These are phyloP conservation scores for Corythoichthys intestinalis DNA, from an alignment of 2,113 vertebrate species.

Conservation along the genomic window DNA sequence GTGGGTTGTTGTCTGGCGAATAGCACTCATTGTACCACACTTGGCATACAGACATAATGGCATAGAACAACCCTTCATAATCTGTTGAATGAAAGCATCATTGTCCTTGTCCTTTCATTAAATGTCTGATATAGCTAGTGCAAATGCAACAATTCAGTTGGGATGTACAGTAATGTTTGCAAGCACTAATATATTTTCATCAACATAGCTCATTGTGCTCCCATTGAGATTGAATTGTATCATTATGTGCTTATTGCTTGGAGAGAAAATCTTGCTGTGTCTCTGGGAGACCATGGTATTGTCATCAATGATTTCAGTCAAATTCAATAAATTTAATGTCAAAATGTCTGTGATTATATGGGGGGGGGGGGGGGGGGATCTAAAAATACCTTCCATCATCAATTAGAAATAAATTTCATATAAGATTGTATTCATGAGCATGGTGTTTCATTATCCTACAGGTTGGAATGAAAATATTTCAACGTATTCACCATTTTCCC, in stretches of 20 bases:
- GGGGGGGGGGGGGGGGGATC: too few relatives aligned
- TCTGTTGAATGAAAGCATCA: neutral
- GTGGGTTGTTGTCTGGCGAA: neutral
- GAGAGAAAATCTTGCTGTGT: too few relatives aligned
- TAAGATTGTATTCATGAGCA: too few relatives aligned
- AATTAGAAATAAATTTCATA: neutral
- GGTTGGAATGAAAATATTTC: neutral
- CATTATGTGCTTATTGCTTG: too few relatives aligned
- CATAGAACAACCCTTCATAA: neutral
- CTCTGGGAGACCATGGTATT: too few relatives aligned
- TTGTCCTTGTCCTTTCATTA: neutral
- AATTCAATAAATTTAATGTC: neutral
- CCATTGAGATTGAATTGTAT: too few relatives aligned
- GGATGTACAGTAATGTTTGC: neutral
- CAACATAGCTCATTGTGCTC: neutral
- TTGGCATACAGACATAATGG: neutral
- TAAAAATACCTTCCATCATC: neutral
- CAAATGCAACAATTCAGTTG: neutral
- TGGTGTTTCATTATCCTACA: neutral
- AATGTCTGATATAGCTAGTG: neutral
- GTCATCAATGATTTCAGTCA: too few relatives aligned
- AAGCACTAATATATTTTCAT: neutral
- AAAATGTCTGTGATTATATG: neutral
- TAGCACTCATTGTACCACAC: neutral
- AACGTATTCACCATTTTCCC: neutral